A percentile compares a stretch with the other conserved stretches of the same genome.
Evolutionary conservation across 1,140 invertebrate genomes (phyloP).

Genomic region (Colletes gigas): DNA sequence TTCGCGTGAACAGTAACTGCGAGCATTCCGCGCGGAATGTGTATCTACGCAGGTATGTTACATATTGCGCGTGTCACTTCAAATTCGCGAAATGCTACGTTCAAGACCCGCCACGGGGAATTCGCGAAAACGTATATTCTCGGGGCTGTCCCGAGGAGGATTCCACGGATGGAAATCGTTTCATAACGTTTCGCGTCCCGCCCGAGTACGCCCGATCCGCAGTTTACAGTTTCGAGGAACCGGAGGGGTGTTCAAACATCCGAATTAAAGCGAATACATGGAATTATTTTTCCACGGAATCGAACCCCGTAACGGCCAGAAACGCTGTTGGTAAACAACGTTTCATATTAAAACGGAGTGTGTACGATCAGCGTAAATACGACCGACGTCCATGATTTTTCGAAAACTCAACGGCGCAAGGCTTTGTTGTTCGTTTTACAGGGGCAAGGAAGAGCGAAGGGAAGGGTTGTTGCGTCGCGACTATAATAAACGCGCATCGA

Average conservation of each 20-base stretch:
- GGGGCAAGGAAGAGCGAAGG: no score
- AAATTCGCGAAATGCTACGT: conserved; percentile 41
- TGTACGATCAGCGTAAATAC: no score
- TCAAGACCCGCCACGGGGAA: conserved; percentile 35
- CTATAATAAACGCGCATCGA: neutral
- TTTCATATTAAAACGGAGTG: no score
- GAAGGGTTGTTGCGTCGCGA: no score
- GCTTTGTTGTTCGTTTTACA: no score
- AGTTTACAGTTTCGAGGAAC: neutral
- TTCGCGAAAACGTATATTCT: conserved; percentile 40
- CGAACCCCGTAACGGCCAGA: neutral
- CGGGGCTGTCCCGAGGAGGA: conserved; percentile 39
- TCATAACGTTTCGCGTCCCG: conserved; percentile 24
- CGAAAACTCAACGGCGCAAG: no score
- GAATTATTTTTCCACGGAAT: neutral
- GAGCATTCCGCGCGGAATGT: conserved; percentile 1
- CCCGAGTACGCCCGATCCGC: conserved; percentile 6
- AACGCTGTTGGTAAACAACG: neutral
- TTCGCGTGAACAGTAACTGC: conserved; percentile 14
- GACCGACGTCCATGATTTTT: no score
- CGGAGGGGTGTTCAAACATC: neutral
- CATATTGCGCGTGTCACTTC: conserved; percentile 39
- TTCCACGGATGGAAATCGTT: conserved; percentile 39
- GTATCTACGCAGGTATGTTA: conserved; percentile 26
- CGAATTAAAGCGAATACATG: conserved; percentile 2